phyloP scores from a whole-genome alignment of 2,888 invertebrate genomes.

The Leptopilina drosophilae region DNA sequence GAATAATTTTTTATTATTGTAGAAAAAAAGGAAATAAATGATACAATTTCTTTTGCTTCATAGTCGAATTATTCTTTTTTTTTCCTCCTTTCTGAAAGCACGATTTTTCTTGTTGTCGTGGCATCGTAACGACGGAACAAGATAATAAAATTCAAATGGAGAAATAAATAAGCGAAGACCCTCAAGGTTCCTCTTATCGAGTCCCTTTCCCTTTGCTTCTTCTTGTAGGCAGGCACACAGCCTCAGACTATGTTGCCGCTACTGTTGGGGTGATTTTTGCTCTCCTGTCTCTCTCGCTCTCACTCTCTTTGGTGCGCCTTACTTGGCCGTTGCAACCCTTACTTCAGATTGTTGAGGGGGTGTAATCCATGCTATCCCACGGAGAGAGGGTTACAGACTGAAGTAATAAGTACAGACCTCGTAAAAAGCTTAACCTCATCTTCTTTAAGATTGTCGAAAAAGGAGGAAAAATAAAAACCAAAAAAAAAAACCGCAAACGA shows the following conservation, averaged over 20 bases:
- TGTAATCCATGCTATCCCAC: conserved; percentile 63
- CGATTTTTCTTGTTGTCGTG: conserved; percentile 17
- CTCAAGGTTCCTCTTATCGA: conserved; percentile 63
- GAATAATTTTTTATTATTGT: too few relatives aligned
- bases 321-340: conserved; percentile 74
- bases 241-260: conserved; percentile 44
- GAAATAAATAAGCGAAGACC: conserved; percentile 65
- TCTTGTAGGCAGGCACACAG: conserved; percentile 48
- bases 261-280: conserved; percentile 62
- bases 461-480: not conserved
- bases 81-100: conserved; percentile 1
- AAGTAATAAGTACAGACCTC: conserved; percentile 62
- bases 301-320: conserved; percentile 62
- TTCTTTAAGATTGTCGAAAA: conserved; percentile 5
- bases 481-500: not conserved
- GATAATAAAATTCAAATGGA: conserved; percentile 76
- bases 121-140: conserved; percentile 64
- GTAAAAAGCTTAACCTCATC: conserved; percentile 54
- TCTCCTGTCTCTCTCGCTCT: conserved; percentile 42
- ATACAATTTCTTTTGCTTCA: too few relatives aligned
- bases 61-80: not conserved
- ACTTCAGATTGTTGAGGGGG: conserved; percentile 65
- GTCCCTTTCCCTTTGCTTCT: conserved; percentile 49
- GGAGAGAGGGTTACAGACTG: conserved; percentile 60
- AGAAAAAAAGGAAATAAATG: too few relatives aligned